Evolutionary conservation across 2,797 vertebrate genomes (phyloP).

Genomic region (Cynodonichthys magdalenae): DNA sequence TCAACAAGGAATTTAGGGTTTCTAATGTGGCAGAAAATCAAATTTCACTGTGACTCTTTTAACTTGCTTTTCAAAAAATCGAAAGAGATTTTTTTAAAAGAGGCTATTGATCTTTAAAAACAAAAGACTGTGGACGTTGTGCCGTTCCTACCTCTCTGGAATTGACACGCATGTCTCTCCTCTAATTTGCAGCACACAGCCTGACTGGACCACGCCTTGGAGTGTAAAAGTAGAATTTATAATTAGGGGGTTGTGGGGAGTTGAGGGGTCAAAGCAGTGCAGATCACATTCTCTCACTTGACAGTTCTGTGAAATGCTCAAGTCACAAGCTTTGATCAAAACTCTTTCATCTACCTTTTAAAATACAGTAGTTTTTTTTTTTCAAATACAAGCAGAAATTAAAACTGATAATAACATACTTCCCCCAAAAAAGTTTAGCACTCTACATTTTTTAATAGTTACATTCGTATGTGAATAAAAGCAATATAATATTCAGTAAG

Average conservation of each 20-base stretch:
- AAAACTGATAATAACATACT: too few relatives aligned
- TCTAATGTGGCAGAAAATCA: slow-evolving; percentile 5
- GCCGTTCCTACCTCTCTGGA: slow-evolving; percentile 25
- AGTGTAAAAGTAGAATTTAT: slow-evolving; percentile 72
- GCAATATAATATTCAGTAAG: too few relatives aligned
- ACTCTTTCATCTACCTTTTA: slow-evolving; percentile 8
- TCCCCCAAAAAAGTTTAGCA: too few relatives aligned
- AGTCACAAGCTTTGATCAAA: slow-evolving; percentile 43
- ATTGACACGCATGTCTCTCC: slow-evolving; percentile 57
- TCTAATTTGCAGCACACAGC: slow-evolving; percentile 65
- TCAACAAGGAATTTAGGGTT: slow-evolving; percentile 10
- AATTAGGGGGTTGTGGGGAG: slow-evolving; percentile 59
- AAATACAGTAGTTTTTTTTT: background rate
- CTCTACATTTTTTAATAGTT: too few relatives aligned
- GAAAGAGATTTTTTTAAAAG: slow-evolving; percentile 25
- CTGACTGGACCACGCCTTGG: slow-evolving; percentile 52
- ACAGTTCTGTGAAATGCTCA: slow-evolving; percentile 44
- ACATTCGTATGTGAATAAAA: too few relatives aligned
- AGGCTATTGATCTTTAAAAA: slow-evolving; percentile 11
- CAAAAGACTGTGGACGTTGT: slow-evolving; percentile 1
- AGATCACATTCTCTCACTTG: slow-evolving; percentile 39
- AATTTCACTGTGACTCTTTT: slow-evolving; percentile 35
- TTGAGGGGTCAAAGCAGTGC: slow-evolving; percentile 37
- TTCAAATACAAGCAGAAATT: too few relatives aligned
- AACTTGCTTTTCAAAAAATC: slow-evolving; percentile 35